Base-by-base conservation (phyloP, 2,888 invertebrate genomes). In the Cataglyphis rosenhaueri region DNA sequence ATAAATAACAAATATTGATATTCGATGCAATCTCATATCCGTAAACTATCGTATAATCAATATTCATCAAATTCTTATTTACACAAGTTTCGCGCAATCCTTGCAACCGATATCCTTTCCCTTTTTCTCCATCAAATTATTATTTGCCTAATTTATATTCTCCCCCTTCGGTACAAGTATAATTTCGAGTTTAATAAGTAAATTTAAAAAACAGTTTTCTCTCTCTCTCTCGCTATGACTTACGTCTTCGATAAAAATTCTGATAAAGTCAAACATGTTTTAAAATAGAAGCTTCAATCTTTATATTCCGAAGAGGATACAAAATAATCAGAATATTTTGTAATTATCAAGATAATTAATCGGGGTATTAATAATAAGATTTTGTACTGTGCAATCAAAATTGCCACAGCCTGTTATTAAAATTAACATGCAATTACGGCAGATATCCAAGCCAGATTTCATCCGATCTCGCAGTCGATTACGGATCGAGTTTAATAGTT, bases 1-100 rank as follows among this genome's bases (percentile, higher is more conserved):
- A 41, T 57, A 78, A 78, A 78, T 78, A 78, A 41, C 62, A 75
- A 75, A 75, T 75, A 75, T 75, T 65, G 75, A 65, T 41, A 75
- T 52, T 6, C 32, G n/a, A 18, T 6, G 18, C n/a, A 41, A 65
- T 75, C 35, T 65, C 52, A 25, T n/a, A 64, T 64, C 38, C 25
- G 75, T 59, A 75, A 75, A 52, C 64, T 6, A 35, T 52, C 21
- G 32, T n/a, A 52, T 52, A 65, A 52, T 75, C 75, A 25, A 75
- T 75, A 65, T 64, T 12, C 38, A 15, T 65, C 71, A 18, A 10
- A 35, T 64, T 64, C 18, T 75, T 52, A 75, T 75, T 75, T 75
- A 25, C 52, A 35, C 35, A 35, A 64, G 32, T 75, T 61, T 29
- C 29, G 41, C 29, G 32, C 44, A n/a, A 59, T 57, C 10, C n/a